A percentile compares a stretch with the other conserved stretches of the same genome.
These are phyloP conservation scores for Anastrepha ludens DNA, from an alignment of 1,140 invertebrate species.

Conservation along the genomic window DNA sequence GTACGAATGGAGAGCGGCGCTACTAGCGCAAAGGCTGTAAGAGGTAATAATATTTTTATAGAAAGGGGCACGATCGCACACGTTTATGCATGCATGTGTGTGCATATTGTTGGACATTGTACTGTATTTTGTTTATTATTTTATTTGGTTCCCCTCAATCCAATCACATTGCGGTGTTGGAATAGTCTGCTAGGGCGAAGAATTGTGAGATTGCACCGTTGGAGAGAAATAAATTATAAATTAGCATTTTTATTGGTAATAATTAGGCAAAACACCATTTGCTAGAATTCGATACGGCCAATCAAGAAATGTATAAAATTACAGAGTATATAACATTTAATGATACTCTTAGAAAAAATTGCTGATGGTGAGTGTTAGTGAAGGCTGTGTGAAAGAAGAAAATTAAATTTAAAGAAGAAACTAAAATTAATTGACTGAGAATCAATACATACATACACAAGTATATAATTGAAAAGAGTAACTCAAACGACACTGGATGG, in stretches of 20 bases:
- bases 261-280: slow-evolving; percentile 24
- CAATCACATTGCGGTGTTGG: not conserved
- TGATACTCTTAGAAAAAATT: not conserved
- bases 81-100: not conserved
- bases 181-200: not conserved
- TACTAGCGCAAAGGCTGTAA: not conserved
- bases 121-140: not conserved
- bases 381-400: no score
- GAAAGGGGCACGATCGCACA: not conserved
- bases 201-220: not conserved
- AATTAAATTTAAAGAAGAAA: no score
- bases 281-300: not conserved
- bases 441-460: not conserved
- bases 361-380: no score
- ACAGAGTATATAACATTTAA: not conserved
- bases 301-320: not conserved
- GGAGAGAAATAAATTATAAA: not conserved
- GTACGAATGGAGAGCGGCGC: not conserved
- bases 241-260: slow-evolving; percentile 28
- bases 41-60: slow-evolving; percentile 26
- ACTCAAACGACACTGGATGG: no score
- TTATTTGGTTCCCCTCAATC: not conserved
- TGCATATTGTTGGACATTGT: not conserved
- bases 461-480: no score
- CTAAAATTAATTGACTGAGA: not conserved